Evolutionary conservation across 2,888 invertebrate genomes (phyloP).

Genomic region (Diarsia brunnea): DNA sequence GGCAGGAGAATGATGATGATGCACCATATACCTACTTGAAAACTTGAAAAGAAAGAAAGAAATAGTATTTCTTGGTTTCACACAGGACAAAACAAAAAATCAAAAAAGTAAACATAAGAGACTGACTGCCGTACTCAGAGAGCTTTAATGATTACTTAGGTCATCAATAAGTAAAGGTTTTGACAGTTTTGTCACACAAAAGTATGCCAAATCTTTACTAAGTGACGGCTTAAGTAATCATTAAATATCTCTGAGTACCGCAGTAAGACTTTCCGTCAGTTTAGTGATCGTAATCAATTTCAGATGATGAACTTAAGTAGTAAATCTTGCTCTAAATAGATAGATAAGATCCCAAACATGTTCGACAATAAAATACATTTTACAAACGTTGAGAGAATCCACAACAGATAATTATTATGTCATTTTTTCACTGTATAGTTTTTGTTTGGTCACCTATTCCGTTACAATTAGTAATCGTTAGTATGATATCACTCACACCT

Average conservation of each 20-base stretch:
- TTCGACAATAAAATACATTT: background rate
- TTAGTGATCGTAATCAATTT: background rate
- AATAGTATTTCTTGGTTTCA: no score
- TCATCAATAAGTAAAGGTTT: no score
- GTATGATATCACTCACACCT: conserved; percentile 4
- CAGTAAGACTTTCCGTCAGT: background rate
- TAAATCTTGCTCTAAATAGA: background rate
- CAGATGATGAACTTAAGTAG: background rate
- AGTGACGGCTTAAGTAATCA: no score
- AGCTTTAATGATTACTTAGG: no score
- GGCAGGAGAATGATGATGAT: no score
- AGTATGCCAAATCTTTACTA: no score
- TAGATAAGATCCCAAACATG: background rate
- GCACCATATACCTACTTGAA: background rate
- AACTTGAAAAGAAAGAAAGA: no score
- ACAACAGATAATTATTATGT: background rate
- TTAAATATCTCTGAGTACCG: no score
- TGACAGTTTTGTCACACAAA: no score
- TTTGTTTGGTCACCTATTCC: conserved; percentile 8
- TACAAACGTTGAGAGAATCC: background rate
- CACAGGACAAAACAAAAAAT: no score
- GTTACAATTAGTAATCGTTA: background rate
- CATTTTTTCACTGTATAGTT: background rate
- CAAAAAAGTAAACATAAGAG: no score
- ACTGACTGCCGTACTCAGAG: no score